Conservation (phyloP, 2,797 vertebrate species). For the Lycodopsis pacificus region DNA sequence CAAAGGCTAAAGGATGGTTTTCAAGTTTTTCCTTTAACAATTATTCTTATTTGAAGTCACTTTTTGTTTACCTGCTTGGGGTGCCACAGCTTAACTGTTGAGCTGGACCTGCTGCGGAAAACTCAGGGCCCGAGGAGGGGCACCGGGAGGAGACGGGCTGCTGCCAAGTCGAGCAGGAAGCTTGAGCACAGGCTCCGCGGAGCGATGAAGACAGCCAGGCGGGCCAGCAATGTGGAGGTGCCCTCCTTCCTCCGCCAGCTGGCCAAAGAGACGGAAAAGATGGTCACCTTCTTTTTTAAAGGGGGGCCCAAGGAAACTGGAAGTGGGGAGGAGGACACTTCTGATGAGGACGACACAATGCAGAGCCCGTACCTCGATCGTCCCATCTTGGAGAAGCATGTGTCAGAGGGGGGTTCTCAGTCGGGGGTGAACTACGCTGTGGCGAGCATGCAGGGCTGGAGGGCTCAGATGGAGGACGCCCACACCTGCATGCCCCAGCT, state of each 20-base stretch:
- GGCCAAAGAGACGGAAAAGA: slow-evolving; percentile 85
- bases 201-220: slow-evolving; percentile 80
- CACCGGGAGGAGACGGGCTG: slow-evolving; percentile 60
- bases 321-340: slow-evolving; percentile 45
- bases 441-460: slow-evolving; percentile 88
- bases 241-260: slow-evolving; percentile 84
- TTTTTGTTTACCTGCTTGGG: slow-evolving; percentile 39
- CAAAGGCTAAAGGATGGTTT: background rate
- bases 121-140: slow-evolving; percentile 69
- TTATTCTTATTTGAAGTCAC: background rate
- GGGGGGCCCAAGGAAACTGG: slow-evolving; percentile 65
- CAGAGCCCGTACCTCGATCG: slow-evolving; percentile 80
- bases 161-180: slow-evolving; percentile 68
- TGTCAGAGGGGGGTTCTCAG: slow-evolving; percentile 75
- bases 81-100: slow-evolving; percentile 47
- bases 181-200: slow-evolving; percentile 69
- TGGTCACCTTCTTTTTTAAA: slow-evolving; percentile 87
- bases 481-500: slow-evolving; percentile 82
- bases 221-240: slow-evolving; percentile 83
- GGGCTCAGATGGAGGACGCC: slow-evolving; percentile 87
- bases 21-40: slow-evolving; percentile 15
- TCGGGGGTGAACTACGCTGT: slow-evolving; percentile 79
- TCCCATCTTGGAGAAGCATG: slow-evolving; percentile 82
- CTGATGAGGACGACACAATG: slow-evolving; percentile 62
- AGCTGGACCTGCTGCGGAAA: slow-evolving; percentile 81